Evolutionary conservation across 2,113 vertebrate species (phyloP), one percentile per base, ranked within the genome.

Genomic region (Noctilio leporinus): DNA sequence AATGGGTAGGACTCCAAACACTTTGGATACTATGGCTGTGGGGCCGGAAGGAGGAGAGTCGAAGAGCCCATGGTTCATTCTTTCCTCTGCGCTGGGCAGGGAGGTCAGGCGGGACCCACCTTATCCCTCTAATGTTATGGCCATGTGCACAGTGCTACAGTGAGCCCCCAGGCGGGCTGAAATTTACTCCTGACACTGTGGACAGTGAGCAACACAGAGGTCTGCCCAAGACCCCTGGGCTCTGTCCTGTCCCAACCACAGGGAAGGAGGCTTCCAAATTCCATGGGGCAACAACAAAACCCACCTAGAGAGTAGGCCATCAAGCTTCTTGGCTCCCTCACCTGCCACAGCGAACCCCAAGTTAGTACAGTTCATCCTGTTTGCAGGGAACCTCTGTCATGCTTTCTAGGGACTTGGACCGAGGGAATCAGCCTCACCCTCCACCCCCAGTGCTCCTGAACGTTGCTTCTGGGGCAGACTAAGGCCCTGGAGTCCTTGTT

Each of bases 101-200:
- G 43, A 2, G 8, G 35, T n/a, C 11, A 1, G 24, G n/a, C 28
- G 33, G 20, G 19, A 3, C n/a, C 83, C 19, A n/a, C 19, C 67
- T 12, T 30, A 16, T 69, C n/a, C 30, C 49, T 20, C 30, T 26
- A 12, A 1, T 10, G 76, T 72, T 26, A 2, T 5, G 10, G 30
- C 88, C n/a, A 12, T 2, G 0, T 16, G n/a, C 45, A 47, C 24
- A 33, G 28, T 14, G 0, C 30, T 17, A 0, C 3, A 20, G 28
- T 1, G 30, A 85, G 72, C 15, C 24, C 65, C 1, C 3, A 69
- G 22, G 75, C 35, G 45, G 30, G 30, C 57, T 10, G 7, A 67
- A 35, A 20, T 28, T 64, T 53, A 26, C n/a, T 38, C 16, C 43
- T 11, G 12, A 67, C n/a, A 33, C 47, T 26, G 26, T 35, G 14